A percentile compares a stretch with the other conserved stretches of the same genome.
These are phyloP conservation scores for Phrynocephalus forsythii DNA, from an alignment of 2,797 vertebrate genomes.

Conservation along the genomic window DNA sequence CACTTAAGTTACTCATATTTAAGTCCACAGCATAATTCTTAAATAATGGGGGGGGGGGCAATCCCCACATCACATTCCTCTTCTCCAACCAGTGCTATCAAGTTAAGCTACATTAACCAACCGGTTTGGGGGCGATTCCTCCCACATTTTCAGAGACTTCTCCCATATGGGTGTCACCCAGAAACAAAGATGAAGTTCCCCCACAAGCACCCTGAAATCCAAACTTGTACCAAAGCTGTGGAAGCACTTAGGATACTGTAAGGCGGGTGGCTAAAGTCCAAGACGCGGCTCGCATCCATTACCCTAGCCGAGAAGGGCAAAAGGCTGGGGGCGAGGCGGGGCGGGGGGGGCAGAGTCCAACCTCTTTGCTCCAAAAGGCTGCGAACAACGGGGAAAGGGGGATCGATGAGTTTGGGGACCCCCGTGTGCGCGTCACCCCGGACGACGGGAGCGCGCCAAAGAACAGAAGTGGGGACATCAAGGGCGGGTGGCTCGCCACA, in stretches of 20 bases:
- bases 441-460: background rate
- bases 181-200: background rate
- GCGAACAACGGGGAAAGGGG: background rate
- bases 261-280: background rate
- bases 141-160: background rate
- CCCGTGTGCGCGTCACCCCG: background rate
- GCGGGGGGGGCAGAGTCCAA: too few relatives aligned
- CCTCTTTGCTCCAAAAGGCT: too few relatives aligned
- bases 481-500: background rate
- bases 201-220: background rate
- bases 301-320: background rate
- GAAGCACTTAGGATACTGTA: background rate
- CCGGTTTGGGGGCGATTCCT: background rate
- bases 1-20: background rate
- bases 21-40: background rate
- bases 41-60: too few relatives aligned
- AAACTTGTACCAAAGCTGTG: background rate
- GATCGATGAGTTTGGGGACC: too few relatives aligned
- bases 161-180: background rate
- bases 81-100: background rate
- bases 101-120: background rate
- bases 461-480: background rate
- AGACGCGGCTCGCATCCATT: too few relatives aligned
- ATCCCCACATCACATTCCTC: background rate
- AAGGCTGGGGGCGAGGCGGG: background rate